Evolutionary conservation across 2,888 invertebrate species (phyloP).

Genomic region (Brachyptera risi): DNA sequence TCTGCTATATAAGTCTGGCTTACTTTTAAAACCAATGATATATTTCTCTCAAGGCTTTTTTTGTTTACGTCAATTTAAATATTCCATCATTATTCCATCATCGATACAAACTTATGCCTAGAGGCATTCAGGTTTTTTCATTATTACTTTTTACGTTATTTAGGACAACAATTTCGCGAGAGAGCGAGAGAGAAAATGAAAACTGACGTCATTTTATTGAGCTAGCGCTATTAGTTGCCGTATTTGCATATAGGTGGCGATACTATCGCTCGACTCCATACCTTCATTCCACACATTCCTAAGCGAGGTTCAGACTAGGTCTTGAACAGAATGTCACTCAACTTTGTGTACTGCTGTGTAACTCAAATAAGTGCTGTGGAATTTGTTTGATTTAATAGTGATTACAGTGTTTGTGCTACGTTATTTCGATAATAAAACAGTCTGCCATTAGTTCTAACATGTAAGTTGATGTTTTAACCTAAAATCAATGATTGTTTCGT

Average conservation of each 20-base stretch:
- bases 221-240: constrained; percentile 22
- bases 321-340: constrained; percentile 32
- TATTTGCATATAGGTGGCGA: constrained; percentile 28
- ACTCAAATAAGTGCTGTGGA: constrained; percentile 28
- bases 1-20: too few relatives aligned
- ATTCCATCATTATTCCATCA: too few relatives aligned
- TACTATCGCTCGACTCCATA: constrained; percentile 32
- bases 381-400: constrained; percentile 12
- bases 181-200: too few relatives aligned
- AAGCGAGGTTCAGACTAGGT: constrained; percentile 33
- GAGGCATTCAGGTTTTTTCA: too few relatives aligned
- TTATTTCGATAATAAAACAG: too few relatives aligned
- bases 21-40: too few relatives aligned
- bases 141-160: too few relatives aligned
- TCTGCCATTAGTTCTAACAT: neutral
- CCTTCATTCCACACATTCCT: constrained; percentile 37
- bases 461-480: constrained; percentile 23
- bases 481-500: neutral
- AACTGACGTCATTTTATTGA: neutral
- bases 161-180: too few relatives aligned
- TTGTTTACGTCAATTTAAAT: too few relatives aligned
- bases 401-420: neutral
- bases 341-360: constrained; percentile 23
- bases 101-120: too few relatives aligned
- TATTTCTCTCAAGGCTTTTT: too few relatives aligned